Base-by-base conservation (phyloP, 2,797 vertebrate species). In the Pteropus rufus region DNA sequence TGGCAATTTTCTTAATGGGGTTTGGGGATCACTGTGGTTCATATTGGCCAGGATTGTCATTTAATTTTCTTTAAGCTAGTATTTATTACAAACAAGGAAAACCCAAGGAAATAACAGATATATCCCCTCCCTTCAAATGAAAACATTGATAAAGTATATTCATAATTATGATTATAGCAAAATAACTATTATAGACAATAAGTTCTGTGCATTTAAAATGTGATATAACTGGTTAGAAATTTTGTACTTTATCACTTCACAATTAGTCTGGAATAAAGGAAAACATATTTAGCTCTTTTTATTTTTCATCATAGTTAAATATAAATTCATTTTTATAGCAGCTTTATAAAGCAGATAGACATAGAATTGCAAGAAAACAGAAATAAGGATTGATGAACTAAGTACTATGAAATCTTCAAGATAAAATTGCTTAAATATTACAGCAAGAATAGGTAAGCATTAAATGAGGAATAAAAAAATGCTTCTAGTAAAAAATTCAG, bases 81-180 rank as follows among this genome's bases (percentile, higher is more conserved):
- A 34, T 89, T 84, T 89, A 73, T 46, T 88, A 85, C 18, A 91
- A 89, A 75, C 26, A 94, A 89, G 8, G 23, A 76, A 77, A 73
- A 75, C 44, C 29, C 5, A 89, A 91, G 72, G 3, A n/a, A 46
- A 46, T 36, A 92, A 36, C 23, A 91, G 16, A 36, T 49, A 15
- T 54, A 44, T 7, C 8, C 60, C 29, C 16, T 77, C 23, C 12
- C 4, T 72, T 87, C 26, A 83, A 91, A 93, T 56, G 21, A 85
- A 87, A 95, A 73, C 8, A 80, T 5, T 39, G 31, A 69, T 82
- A 90, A 79, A 67, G 77, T 89, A 83, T 39, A 76, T 29, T 56
- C 2, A 52, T 16, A 80, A 77, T 4, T 39, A 75, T 41, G 34
- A 76, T 56, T 82, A 69, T 5, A 76, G 9, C 18, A 93, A 94